Evolutionary conservation across 2,888 invertebrate genomes (phyloP).

Genomic region (Apantesis nais): DNA sequence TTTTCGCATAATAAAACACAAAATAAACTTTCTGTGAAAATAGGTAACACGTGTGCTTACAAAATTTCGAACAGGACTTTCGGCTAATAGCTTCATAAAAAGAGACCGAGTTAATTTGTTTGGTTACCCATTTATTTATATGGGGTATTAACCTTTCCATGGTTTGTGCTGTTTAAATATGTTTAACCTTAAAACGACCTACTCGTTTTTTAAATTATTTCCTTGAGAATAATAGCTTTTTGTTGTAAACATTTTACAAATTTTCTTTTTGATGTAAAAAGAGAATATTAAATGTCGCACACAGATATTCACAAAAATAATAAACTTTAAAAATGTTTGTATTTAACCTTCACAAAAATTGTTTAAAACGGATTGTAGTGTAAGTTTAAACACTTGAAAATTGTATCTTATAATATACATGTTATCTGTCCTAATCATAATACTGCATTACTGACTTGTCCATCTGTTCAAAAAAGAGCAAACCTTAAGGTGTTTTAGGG

Average conservation of each 20-base stretch:
- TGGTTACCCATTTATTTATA: conserved; percentile 27
- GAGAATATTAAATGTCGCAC: no score
- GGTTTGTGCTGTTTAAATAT: neutral
- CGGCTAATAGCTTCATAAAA: conserved; percentile 27
- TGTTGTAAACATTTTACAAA: no score
- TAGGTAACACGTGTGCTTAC: conserved; percentile 56
- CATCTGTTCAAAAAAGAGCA: neutral
- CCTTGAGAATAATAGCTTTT: no score
- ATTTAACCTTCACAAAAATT: no score
- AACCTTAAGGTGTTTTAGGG: neutral
- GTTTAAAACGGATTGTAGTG: no score
- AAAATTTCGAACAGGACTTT: conserved; percentile 20
- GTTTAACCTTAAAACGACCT: neutral
- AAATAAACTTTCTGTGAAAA: conserved; percentile 63
- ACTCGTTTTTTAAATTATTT: neutral
- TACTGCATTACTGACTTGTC: neutral
- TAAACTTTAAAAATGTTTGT: no score
- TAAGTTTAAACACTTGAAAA: neutral
- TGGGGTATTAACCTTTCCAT: conserved; percentile 7
- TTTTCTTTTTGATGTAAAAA: no score
- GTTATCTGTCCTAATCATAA: neutral
- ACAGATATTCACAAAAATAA: no score
- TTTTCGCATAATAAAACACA: conserved; percentile 61
- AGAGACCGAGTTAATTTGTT: conserved; percentile 35
- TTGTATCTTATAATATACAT: neutral